Evolutionary conservation across 1,140 invertebrate species (phyloP).

Genomic region (Papilio xuthus): DNA sequence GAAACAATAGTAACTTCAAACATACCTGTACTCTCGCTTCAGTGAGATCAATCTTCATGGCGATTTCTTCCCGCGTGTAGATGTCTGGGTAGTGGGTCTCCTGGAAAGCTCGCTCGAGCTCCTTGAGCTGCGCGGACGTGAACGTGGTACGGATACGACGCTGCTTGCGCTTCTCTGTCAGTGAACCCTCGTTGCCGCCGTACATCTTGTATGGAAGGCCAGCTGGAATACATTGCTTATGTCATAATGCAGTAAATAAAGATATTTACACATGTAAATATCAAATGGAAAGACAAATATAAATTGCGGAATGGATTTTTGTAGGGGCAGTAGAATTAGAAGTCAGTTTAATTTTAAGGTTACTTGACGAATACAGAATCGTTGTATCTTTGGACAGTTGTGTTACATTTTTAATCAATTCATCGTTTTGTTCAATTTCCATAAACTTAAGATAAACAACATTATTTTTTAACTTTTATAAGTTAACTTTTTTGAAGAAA

Average conservation of each 20-base stretch:
- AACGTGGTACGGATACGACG: conserved; percentile 97
- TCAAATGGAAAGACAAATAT: too few species aligned
- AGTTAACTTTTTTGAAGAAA: too few species aligned
- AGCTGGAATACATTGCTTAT: conserved; percentile 79
- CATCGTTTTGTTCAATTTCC: too few species aligned
- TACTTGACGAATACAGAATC: too few species aligned
- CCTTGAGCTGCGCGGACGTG: conserved; percentile 97
- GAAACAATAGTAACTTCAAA: conserved; percentile 36
- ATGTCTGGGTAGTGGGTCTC: conserved; percentile 99
- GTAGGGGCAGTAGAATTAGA: too few species aligned
- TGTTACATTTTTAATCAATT: too few species aligned
- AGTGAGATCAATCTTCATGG: conserved; percentile 98
- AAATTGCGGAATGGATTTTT: too few species aligned
- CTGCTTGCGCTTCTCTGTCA: conserved; percentile 96
- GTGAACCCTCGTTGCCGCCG: conserved; percentile 88
- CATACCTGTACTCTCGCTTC: conserved; percentile 98
- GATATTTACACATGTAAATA: too few species aligned
- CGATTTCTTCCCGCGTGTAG: conserved; percentile 99
- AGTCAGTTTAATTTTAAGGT: too few species aligned
- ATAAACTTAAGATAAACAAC: too few species aligned
- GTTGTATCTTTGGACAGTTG: too few species aligned
- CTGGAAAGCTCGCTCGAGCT: conserved; percentile 97
- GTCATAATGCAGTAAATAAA: not conserved
- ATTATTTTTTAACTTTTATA: too few species aligned
- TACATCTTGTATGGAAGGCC: conserved; percentile 94